Percentiles rank a stretch among this genome's conserved stretches.
These are phyloP conservation scores for Panthera uncia DNA, from an alignment of 2,113 vertebrate species.

Conservation along the genomic window DNA sequence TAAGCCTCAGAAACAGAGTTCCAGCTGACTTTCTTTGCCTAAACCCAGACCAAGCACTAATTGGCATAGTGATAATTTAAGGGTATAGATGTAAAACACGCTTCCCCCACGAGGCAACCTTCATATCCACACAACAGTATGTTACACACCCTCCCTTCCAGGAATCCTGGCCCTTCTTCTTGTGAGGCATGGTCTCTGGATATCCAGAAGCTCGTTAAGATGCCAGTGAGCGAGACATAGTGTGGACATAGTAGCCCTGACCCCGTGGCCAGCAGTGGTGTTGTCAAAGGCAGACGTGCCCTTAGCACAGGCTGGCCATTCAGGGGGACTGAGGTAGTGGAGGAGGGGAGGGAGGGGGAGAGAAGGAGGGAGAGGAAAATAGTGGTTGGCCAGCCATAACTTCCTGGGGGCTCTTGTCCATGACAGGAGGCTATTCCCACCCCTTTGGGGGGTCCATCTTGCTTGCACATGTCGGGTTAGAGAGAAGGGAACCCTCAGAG, in stretches of 20 bases:
- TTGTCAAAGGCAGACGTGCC: not conserved
- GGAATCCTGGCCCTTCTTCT: not conserved
- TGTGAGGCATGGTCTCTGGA: not conserved
- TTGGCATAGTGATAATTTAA: not conserved
- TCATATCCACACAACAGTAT: not conserved
- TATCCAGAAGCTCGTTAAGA: not conserved
- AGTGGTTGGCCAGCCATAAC: not conserved
- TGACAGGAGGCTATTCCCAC: not conserved
- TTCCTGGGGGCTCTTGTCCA: not conserved
- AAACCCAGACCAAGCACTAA: not conserved
- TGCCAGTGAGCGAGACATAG: not conserved
- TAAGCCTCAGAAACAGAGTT: not conserved
- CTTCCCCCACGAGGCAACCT: not conserved
- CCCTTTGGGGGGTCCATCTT: not conserved
- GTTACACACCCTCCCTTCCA: not conserved
- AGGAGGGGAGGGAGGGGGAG: not conserved
- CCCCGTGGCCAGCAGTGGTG: not conserved
- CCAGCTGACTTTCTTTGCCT: not conserved
- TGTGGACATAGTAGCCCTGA: not conserved
- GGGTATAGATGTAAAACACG: not conserved
- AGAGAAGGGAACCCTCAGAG: not conserved
- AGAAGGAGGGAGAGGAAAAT: not conserved
- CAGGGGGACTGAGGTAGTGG: rapidly evolving
- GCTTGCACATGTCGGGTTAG: not conserved
- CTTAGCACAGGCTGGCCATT: not conserved